Conservation (phyloP, 2,888 invertebrate genomes). For the Sesia bembeciformis region DNA sequence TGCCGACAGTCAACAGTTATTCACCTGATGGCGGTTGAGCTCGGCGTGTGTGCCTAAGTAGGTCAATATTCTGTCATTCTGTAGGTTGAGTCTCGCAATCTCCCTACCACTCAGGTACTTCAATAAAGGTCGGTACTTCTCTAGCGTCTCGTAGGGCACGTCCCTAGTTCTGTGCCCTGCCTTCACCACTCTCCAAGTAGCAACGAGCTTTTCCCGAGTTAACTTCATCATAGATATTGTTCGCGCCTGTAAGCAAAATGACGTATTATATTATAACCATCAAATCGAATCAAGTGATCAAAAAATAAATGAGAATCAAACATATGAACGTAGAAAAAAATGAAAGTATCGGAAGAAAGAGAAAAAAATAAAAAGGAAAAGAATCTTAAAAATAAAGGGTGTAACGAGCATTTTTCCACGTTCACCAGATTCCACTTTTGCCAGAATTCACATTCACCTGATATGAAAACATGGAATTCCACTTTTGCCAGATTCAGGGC, state of each 20-base stretch:
- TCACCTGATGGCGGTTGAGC: constrained; percentile 54
- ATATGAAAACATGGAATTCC: too few relatives aligned
- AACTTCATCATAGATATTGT: constrained; percentile 62
- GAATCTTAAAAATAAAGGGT: too few relatives aligned
- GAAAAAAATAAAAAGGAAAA: too few relatives aligned
- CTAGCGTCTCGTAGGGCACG: constrained; percentile 33
- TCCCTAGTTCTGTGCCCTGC: constrained; percentile 12
- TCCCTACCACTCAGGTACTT: constrained; percentile 51
- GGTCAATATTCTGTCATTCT: constrained; percentile 37
- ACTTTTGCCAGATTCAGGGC: too few relatives aligned
- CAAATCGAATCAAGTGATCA: too few relatives aligned
- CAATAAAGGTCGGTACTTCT: constrained; percentile 51
- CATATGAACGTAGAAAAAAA: too few relatives aligned
- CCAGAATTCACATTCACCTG: too few relatives aligned
- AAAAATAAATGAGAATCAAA: too few relatives aligned
- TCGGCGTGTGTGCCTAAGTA: constrained; percentile 56
- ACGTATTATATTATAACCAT: not conserved
- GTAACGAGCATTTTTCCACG: too few relatives aligned
- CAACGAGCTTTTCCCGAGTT: constrained; percentile 43
- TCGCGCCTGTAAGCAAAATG: constrained; percentile 29
- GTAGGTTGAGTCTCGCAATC: constrained; percentile 47
- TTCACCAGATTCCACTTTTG: too few relatives aligned
- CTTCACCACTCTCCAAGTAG: constrained; percentile 48
- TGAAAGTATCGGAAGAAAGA: too few relatives aligned
- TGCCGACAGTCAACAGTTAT: too few relatives aligned